Conservation (phyloP, 2,888 invertebrate genomes). For the Cryptophagus acutangulus region DNA sequence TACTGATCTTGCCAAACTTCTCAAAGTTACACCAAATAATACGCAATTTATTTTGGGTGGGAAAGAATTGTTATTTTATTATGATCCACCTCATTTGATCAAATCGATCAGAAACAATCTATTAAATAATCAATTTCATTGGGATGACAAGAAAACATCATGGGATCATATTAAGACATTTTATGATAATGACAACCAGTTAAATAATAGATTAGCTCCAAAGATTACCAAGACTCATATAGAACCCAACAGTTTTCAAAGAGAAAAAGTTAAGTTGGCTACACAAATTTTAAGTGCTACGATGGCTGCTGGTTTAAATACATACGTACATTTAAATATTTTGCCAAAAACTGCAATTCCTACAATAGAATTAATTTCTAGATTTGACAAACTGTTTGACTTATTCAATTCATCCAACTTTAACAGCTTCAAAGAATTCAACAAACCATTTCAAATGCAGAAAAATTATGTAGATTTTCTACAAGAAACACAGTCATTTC, state of each 20-base stretch:
- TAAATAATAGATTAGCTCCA: constrained; percentile 18
- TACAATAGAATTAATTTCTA: constrained; percentile 22
- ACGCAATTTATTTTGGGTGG: constrained; percentile 9
- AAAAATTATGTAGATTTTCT: constrained; percentile 21
- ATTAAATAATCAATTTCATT: constrained; percentile 16
- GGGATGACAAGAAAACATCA: constrained; percentile 14
- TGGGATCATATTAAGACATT: constrained; percentile 21
- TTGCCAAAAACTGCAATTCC: constrained; percentile 16
- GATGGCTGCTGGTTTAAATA: constrained; percentile 23
- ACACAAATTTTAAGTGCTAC: constrained; percentile 24
- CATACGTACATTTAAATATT: constrained; percentile 18
- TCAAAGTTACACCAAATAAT: constrained; percentile 12
- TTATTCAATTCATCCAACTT: constrained; percentile 23
- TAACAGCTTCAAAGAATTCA: constrained; percentile 11
- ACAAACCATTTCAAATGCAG: constrained; percentile 14
- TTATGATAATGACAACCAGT: constrained; percentile 18
- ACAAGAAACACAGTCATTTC: constrained; percentile 17
- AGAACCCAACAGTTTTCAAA: constrained; percentile 23
- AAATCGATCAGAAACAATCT: constrained; percentile 25
- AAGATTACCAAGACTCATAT: constrained; percentile 25
- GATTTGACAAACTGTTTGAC: constrained; percentile 28
- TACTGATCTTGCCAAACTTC: constrained; percentile 9
- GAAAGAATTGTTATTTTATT: constrained; percentile 6
- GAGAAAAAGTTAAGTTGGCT: constrained; percentile 26
- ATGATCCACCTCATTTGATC: no score